Percentiles rank a stretch among this genome's conserved stretches.
Evolutionary conservation across 2,888 invertebrate genomes (phyloP).

Genomic region (Linyphia triangularis): DNA sequence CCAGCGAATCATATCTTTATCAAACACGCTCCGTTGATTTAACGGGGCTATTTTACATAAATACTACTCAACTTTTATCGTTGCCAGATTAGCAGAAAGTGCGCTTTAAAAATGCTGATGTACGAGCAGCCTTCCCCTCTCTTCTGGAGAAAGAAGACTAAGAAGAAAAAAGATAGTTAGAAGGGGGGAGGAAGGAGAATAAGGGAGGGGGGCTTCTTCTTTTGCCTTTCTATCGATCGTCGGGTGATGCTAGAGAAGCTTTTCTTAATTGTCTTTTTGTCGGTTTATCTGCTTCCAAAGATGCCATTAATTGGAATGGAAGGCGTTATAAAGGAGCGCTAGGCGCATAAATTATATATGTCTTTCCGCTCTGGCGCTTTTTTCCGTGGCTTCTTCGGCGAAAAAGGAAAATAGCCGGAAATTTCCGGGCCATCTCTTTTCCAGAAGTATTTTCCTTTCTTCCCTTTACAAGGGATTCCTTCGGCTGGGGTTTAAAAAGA

Average conservation of each 20-base stretch:
- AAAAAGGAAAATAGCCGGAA: constrained; percentile 73
- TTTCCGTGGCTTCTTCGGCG: constrained; percentile 49
- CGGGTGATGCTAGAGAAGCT: constrained; percentile 25
- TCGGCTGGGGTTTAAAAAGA: constrained; percentile 35
- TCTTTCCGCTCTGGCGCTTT: constrained; percentile 71
- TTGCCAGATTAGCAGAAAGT: constrained; percentile 20
- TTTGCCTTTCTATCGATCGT: constrained; percentile 48
- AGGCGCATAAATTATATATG: constrained; percentile 69
- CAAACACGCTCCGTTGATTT: constrained; percentile 21
- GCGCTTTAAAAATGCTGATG: constrained; percentile 5
- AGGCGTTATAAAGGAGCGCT: constrained; percentile 56
- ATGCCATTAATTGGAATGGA: constrained; percentile 74
- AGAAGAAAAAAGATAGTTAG: background rate
- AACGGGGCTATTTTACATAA: constrained; percentile 36
- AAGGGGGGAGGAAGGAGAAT: background rate
- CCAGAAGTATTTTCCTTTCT: background rate
- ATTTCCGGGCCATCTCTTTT: constrained; percentile 54
- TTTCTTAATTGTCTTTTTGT: constrained; percentile 75
- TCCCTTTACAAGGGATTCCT: background rate
- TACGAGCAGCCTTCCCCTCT: too few species aligned
- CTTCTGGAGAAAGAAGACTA: background rate
- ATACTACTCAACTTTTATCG: constrained; percentile 24
- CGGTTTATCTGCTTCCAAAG: constrained; percentile 73
- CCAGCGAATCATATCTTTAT: constrained; percentile 30
- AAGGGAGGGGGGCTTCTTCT: constrained; percentile 36